Evolutionary conservation across 2,113 vertebrate species (phyloP).

Genomic region (Pachypanchax playfairii): DNA sequence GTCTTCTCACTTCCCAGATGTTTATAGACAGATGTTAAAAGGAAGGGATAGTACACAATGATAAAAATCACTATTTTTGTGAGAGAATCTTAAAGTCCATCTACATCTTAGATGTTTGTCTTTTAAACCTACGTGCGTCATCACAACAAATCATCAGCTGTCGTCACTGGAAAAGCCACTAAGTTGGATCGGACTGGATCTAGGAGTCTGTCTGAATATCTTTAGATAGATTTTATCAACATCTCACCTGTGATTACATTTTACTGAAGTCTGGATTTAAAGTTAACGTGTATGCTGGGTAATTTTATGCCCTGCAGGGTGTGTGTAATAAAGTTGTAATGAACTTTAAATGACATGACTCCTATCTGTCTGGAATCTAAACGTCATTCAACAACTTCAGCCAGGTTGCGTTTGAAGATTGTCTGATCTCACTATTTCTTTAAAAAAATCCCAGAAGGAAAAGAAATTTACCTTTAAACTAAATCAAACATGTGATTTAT

Average conservation of each 20-base stretch:
- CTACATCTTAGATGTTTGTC: too few relatives aligned
- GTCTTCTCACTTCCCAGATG: too few relatives aligned
- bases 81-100: too few relatives aligned
- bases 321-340: not conserved
- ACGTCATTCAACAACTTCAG: not conserved
- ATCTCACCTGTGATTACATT: not conserved
- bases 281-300: not conserved
- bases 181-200: not conserved
- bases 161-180: not conserved
- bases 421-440: not conserved
- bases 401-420: not conserved
- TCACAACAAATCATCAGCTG: not conserved
- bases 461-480: not conserved
- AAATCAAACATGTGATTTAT: too few relatives aligned
- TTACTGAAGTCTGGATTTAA: not conserved
- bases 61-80: too few relatives aligned
- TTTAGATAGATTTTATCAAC: not conserved
- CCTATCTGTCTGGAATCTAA: not conserved
- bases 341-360: not conserved
- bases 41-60: too few relatives aligned
- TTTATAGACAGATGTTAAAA: too few relatives aligned
- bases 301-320: not conserved
- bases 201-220: not conserved
- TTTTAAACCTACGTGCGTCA: too few relatives aligned
- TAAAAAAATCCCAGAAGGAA: not conserved